A percentile compares a stretch with the other conserved stretches of the same genome.
phyloP scores from a whole-genome alignment of 2,113 vertebrate genomes.

The Phylloscopus whistleri region DNA sequence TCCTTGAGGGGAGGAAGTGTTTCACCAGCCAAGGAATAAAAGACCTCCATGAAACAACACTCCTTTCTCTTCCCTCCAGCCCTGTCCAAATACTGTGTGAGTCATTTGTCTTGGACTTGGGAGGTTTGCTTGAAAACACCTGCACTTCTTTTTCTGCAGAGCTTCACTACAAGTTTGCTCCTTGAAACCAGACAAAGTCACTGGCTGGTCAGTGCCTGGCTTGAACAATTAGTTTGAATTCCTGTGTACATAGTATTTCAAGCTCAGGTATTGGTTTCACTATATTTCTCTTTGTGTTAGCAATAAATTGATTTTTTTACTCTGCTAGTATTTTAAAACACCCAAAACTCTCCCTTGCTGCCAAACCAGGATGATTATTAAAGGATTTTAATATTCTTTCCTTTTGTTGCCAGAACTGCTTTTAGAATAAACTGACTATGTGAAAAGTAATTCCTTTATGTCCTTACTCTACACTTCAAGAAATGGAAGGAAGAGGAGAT shows the following conservation, averaged over 20 bases:
- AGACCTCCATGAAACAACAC: not conserved
- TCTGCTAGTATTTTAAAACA: not conserved
- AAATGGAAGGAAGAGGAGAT: not conserved
- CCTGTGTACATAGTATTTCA: not conserved
- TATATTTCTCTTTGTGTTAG: not conserved
- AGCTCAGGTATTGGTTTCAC: not conserved
- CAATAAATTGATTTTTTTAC: not conserved
- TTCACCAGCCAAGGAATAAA: not conserved
- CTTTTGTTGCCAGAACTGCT: conserved; percentile 9
- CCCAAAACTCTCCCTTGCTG: not conserved
- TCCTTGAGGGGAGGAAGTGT: not conserved
- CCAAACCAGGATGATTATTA: conserved; percentile 3
- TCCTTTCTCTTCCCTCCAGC: not conserved
- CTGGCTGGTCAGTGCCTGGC: not conserved
- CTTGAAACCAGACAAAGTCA: not conserved
- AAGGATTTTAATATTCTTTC: conserved; percentile 21
- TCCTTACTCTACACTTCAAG: not conserved
- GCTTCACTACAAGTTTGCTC: not conserved
- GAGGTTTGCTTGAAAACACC: not conserved
- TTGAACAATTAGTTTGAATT: not conserved
- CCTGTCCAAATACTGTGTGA: not conserved
- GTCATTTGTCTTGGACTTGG: not conserved
- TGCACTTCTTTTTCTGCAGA: not conserved
- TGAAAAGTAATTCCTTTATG: conserved; percentile 2
- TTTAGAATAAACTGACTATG: conserved; percentile 9